phyloP scores from a whole-genome alignment of 2,888 invertebrate species.

The Eudasyphora cyanicolor region DNA sequence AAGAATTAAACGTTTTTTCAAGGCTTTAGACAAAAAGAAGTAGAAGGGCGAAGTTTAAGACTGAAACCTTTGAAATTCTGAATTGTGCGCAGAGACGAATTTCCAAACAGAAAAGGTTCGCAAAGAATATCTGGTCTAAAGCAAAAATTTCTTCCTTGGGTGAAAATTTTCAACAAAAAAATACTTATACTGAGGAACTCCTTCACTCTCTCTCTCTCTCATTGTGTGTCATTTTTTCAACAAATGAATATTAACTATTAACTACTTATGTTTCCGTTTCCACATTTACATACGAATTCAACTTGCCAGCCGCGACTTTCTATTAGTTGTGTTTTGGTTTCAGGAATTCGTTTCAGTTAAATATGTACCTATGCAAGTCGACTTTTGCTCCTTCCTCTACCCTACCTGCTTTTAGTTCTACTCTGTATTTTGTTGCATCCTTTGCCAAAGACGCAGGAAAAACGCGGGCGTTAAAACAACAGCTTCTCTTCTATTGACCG shows the following conservation, averaged over 20 bases:
- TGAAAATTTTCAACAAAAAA: not conserved
- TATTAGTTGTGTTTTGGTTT: not conserved
- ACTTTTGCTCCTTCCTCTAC: not conserved
- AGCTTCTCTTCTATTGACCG: constrained; percentile 35
- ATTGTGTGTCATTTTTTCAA: not conserved
- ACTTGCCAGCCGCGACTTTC: not conserved
- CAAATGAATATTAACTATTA: not conserved
- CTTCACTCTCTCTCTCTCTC: too few species aligned
- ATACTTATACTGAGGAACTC: too few species aligned
- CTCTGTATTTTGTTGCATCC: constrained; percentile 11
- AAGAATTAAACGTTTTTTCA: not conserved
- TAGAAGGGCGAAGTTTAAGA: not conserved
- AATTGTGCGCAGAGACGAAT: not conserved
- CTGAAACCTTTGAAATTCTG: constrained; percentile 8
- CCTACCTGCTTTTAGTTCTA: not conserved
- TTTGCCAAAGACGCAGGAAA: constrained; percentile 24
- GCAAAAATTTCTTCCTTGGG: too few species aligned
- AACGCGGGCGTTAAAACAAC: constrained; percentile 61
- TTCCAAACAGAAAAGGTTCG: not conserved
- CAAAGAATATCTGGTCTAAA: not conserved
- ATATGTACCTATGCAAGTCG: not conserved
- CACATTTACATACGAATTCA: not conserved
- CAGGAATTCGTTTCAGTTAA: not conserved
- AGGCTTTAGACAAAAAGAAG: not conserved
- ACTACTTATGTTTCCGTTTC: not conserved